phyloP scores from a whole-genome alignment of 2,888 invertebrate species.

The Stenurella melanura region DNA sequence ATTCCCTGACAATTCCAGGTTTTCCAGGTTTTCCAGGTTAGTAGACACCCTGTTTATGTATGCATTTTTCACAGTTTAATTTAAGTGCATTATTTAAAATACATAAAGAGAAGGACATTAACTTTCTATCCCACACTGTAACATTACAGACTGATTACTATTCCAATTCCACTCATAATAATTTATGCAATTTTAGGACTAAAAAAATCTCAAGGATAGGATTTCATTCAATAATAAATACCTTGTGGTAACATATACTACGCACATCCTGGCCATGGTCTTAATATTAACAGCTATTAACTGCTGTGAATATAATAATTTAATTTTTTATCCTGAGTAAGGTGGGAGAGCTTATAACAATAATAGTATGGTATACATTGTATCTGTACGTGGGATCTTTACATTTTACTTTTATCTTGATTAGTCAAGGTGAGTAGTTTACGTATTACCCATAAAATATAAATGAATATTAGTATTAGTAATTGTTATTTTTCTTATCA shows the following conservation, averaged over 20 bases:
- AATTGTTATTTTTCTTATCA: background rate
- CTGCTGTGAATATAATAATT: constrained; percentile 1
- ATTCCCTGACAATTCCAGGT: too few relatives aligned
- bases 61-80: background rate
- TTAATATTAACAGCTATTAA: constrained; percentile 4
- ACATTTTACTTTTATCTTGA: constrained; percentile 4
- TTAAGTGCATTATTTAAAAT: background rate
- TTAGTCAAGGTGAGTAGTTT: constrained; percentile 3
- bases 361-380: background rate
- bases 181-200: constrained; percentile 7
- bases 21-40: too few relatives aligned
- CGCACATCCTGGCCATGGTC: constrained; percentile 7
- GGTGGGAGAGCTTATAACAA: background rate
- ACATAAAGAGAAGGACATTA: background rate
- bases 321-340: background rate
- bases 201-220: constrained; percentile 7
- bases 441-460: constrained; percentile 2
- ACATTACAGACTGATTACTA: background rate
- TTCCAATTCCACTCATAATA: background rate
- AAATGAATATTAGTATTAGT: constrained; percentile 3
- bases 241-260: background rate
- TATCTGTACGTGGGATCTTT: background rate
- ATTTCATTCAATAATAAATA: constrained; percentile 7
- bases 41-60: too few relatives aligned
- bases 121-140: background rate